Evolutionary conservation across 2,797 vertebrate species (phyloP), one percentile per base, ranked within the genome.

Genomic region (Cossypha caffra): DNA sequence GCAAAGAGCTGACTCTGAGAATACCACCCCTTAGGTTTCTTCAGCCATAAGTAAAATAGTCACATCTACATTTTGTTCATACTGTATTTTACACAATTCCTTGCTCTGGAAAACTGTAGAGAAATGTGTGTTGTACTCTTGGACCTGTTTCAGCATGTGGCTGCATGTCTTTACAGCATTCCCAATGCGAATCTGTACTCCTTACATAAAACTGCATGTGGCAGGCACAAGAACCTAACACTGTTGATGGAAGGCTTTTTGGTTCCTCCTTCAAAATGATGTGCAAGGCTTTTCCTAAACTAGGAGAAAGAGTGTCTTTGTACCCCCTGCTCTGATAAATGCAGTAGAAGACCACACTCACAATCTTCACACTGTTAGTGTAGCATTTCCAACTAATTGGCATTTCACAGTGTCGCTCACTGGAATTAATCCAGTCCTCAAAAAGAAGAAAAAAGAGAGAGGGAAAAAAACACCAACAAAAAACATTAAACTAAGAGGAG

Each of bases 401-500:
- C 58, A 12, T 88, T 94, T 78, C 69, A 77, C 75, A 87, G 77
- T 59, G 89, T 28, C 28, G 38, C 74, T 43, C 52, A 80, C 48
- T 79, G 68, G 80, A 96, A 97, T 95, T 96, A 96, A 96, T 78
- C 58, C 78, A 91, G 76, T 92, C 71, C 72, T 95, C 94, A 88
- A 91, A 96, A 3, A 93, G 69, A 82, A 94, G 33, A 62, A 96
- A 97, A 97, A 96, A 89, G 14, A 40, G 35, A 45, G 8, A 7
- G 25, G 7, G 2, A 6, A 29, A 74, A 90, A 91, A 91, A 74
- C 50, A 89, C 48, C 78, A 81, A 88, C 52, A 91, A 87, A 95
- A 94, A 95, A 57, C 47, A 91, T 93, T 97, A 95, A 97, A 94
- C 93, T 95, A 88, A 80, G 95, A 95, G 94, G 96, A 96, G 91